These are phyloP conservation scores for Engraulis encrasicolus DNA, from an alignment of 2,113 vertebrate species.

Conservation along the genomic window DNA sequence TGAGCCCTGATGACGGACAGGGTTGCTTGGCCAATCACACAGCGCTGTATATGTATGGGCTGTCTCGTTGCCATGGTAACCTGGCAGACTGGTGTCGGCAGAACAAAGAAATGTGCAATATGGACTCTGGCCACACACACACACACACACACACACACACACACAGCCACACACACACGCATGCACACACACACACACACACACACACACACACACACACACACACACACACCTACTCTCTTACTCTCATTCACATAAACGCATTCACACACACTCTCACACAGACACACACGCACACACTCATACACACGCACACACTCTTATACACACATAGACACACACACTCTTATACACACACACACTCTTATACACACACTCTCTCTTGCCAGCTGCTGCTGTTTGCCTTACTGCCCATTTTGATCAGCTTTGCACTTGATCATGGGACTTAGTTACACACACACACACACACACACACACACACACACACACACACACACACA, in stretches of 20 bases:
- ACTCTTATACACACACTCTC: slow-evolving; percentile 31
- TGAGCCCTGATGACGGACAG: slow-evolving; percentile 60
- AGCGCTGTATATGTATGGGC: no score
- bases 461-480: slow-evolving; percentile 13
- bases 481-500: not conserved
- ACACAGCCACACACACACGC: not conserved
- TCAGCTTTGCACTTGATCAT: slow-evolving; percentile 42
- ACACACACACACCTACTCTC: no score
- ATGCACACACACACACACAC: slow-evolving; percentile 42
- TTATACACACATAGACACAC: slow-evolving; percentile 47
- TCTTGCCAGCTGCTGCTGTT: slow-evolving; percentile 64
- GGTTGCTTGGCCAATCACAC: not conserved
- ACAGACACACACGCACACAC: slow-evolving; percentile 39
- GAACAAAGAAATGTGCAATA: not conserved
- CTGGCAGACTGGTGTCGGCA: slow-evolving; percentile 68
- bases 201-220: not conserved
- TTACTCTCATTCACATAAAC: no score
- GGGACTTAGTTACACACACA: not conserved
- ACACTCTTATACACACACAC: no score
- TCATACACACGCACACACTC: not conserved
- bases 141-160: slow-evolving; percentile 42
- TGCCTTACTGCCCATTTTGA: slow-evolving; percentile 68
- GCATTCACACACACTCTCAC: slow-evolving; percentile 8
- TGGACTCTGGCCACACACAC: not conserved
- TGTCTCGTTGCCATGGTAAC: slow-evolving; percentile 60